Percentiles rank a stretch among this genome's conserved stretches.
Evolutionary conservation across 2,113 vertebrate genomes (phyloP).

Genomic region (Rafetus swinhoei): DNA sequence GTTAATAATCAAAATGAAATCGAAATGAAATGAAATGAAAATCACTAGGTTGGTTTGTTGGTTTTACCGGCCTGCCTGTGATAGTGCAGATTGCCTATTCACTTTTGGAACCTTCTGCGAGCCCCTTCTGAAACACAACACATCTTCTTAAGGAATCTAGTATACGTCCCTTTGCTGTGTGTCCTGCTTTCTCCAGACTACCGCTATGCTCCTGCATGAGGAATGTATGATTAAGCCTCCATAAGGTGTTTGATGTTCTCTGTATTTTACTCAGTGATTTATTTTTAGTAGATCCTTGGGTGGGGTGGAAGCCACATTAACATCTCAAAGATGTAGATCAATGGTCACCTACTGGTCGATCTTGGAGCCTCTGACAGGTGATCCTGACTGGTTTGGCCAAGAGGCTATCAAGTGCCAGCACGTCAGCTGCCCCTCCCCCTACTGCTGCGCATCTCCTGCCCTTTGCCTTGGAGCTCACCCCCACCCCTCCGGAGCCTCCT

Average conservation of each 20-base stretch:
- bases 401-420: no score
- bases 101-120: conserved; percentile 1
- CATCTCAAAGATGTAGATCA: background rate
- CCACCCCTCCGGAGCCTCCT: no score
- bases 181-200: rapidly evolving
- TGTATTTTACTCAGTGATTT: background rate
- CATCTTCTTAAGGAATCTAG: background rate
- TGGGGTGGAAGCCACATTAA: background rate
- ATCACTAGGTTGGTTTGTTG: conserved; percentile 8
- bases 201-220: rapidly evolving
- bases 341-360: no score
- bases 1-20: conserved; percentile 14
- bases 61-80: conserved; percentile 37
- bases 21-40: conserved; percentile 60
- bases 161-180: background rate
- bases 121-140: background rate
- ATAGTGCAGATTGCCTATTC: background rate
- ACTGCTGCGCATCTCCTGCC: no score
- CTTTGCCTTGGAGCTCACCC: no score
- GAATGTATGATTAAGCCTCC: background rate
- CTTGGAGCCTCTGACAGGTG: no score
- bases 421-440: no score
- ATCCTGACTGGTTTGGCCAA: no score
- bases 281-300: background rate
- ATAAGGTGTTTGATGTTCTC: background rate